Evolutionary conservation across 2,888 invertebrate genomes (phyloP).

Genomic region (Cynaeus angustus): DNA sequence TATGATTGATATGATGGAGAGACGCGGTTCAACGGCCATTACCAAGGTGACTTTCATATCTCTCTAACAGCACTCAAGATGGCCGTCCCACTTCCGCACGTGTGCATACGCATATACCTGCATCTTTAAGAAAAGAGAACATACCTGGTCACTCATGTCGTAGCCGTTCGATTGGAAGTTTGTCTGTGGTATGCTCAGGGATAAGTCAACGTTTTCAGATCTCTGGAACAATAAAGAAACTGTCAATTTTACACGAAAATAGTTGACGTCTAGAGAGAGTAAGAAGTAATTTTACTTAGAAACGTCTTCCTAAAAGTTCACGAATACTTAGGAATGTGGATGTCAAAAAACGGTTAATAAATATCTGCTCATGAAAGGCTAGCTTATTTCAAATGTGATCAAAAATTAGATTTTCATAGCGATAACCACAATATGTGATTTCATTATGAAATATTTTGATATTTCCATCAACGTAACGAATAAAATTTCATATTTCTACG

Average conservation of each 20-base stretch:
- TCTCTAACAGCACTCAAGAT: constrained; percentile 52
- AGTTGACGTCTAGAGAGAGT: too few relatives aligned
- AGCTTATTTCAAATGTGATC: too few relatives aligned
- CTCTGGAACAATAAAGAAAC: constrained; percentile 77
- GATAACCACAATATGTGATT: too few relatives aligned
- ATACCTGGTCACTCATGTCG: constrained; percentile 86
- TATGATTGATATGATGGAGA: constrained; percentile 61
- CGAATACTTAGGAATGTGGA: too few relatives aligned
- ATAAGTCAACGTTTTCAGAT: constrained; percentile 84
- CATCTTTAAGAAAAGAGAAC: constrained; percentile 36
- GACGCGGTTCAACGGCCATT: constrained; percentile 62
- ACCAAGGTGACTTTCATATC: constrained; percentile 63
- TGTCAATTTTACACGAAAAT: background rate
- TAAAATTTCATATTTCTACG: too few relatives aligned
- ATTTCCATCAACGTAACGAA: too few relatives aligned
- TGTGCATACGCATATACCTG: constrained; percentile 33
- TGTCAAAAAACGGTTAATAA: too few relatives aligned
- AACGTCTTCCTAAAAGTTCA: too few relatives aligned
- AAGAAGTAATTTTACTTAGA: too few relatives aligned
- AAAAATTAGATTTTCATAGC: too few relatives aligned
- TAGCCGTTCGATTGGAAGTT: constrained; percentile 79
- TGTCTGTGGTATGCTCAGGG: constrained; percentile 81
- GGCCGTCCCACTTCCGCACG: constrained; percentile 48
- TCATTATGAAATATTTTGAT: too few relatives aligned
- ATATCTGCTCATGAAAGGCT: too few relatives aligned